Evolutionary conservation across 64 coral and sea anemone species (phyloP), one percentile per base, ranked within the genome.

Genomic region (Montipora foliosa): DNA sequence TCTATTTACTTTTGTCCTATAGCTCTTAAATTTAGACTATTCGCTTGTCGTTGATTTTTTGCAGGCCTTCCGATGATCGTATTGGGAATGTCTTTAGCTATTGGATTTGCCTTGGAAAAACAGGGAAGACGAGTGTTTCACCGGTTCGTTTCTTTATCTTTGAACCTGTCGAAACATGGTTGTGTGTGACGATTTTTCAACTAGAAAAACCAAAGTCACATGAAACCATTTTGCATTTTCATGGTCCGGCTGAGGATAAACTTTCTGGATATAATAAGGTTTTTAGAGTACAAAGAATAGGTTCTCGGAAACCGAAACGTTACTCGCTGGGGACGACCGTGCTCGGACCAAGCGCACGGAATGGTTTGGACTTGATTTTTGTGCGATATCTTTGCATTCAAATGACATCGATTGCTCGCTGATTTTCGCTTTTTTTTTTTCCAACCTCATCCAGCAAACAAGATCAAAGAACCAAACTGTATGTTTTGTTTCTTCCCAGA

Each of bases 1-100:
- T 37, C 2, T 37, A 37, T 37, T 37, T 37, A 55, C 4, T 55
- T 55, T 55, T 5, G 52, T 10, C 52, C 10, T 55, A 10, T 10
- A 7, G 5, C 6, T 5, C 52, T 55, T 7, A 55, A 64, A 15
- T 1, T 1, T 16, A 64, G 8, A 14, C 61, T 64, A 12, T 64
- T 64, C 61, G 67, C 72, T 44, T n/a, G 14, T 29, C 67, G n/a
- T 37, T 47, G 14, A 17, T 53, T 49, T 2, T 19, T 78, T 90
- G 9, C 19, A 94, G 93, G 93, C 51, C 22, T 94, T 79, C 93
- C 93, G 70, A 15, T 90, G 14, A 69, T 83, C n/a, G 87, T 94
- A 19, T 82, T 94, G 70, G 79, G 67, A 49, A 82, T 89, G 21
- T 90, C 93, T 90, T 55, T 90, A 20, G 80, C 59, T 6, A 80